Evolutionary conservation across 2,113 vertebrate species (phyloP).

Genomic region (Conger conger): DNA sequence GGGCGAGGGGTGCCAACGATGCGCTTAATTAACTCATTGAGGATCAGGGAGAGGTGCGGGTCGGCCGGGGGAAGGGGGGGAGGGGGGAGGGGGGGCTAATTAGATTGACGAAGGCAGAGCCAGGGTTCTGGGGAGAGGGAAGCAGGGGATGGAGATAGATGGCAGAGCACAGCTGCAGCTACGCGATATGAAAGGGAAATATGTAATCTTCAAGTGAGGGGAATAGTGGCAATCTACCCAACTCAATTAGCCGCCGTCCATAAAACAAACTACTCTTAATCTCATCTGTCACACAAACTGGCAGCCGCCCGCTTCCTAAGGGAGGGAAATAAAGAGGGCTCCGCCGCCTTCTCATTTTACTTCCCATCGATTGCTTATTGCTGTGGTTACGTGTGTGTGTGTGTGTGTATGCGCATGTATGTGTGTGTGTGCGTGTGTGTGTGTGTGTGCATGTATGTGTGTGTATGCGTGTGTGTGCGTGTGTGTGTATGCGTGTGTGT

Average conservation of each 20-base stretch:
- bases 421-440: not conserved
- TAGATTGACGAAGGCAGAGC: constrained; percentile 53
- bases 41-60: constrained; percentile 32
- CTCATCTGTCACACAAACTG: constrained; percentile 50
- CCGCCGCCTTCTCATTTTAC: not conserved
- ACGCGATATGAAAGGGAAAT: constrained; percentile 65
- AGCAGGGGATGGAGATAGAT: constrained; percentile 54
- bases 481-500: not conserved
- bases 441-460: not conserved
- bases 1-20: constrained; percentile 63
- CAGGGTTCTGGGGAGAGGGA: constrained; percentile 39
- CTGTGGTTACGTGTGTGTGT: not conserved
- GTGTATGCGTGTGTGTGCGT: not conserved
- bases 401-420: not conserved
- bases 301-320: constrained; percentile 48
- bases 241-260: constrained; percentile 65
- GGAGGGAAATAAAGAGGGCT: constrained; percentile 4
- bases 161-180: constrained; percentile 46
- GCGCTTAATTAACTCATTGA: constrained; percentile 75
- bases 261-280: constrained; percentile 71
- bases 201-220: constrained; percentile 57
- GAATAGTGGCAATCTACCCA: constrained; percentile 57
- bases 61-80: constrained; percentile 4
- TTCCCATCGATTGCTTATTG: not conserved
- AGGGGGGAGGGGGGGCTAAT: constrained; percentile 51